A percentile compares a stretch with the other conserved stretches of the same genome.
phyloP scores from a whole-genome alignment of 2,888 invertebrate species.

The Acronicta alni region DNA sequence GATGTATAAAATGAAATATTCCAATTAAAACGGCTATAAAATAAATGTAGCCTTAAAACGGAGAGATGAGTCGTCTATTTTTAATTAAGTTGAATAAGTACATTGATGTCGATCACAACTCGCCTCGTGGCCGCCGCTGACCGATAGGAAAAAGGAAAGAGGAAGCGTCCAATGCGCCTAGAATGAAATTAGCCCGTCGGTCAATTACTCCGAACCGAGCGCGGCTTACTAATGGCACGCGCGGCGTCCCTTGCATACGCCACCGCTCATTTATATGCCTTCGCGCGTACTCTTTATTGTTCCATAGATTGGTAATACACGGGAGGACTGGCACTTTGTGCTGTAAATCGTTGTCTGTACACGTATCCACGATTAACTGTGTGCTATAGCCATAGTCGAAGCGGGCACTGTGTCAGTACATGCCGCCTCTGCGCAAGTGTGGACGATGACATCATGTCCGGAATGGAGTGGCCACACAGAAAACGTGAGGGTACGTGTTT shows the following conservation, averaged over 20 bases:
- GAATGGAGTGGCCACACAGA: slow-evolving; percentile 82
- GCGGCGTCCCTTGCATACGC: slow-evolving; percentile 83
- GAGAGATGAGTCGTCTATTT: slow-evolving; percentile 30
- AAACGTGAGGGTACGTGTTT: slow-evolving; percentile 80
- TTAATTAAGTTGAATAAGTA: slow-evolving; percentile 53
- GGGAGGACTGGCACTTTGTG: slow-evolving; percentile 87
- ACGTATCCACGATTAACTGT: slow-evolving; percentile 87
- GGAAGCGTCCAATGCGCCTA: slow-evolving; percentile 86
- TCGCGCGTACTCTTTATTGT: slow-evolving; percentile 85
- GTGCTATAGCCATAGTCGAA: slow-evolving; percentile 74
- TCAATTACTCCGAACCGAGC: slow-evolving; percentile 86
- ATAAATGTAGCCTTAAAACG: slow-evolving; percentile 17
- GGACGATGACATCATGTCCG: slow-evolving; percentile 87
- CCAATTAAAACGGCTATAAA: slow-evolving; percentile 5
- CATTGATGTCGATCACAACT: slow-evolving; percentile 65
- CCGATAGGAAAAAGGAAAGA: slow-evolving; percentile 89
- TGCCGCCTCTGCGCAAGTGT: slow-evolving; percentile 77
- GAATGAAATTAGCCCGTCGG: slow-evolving; percentile 88
- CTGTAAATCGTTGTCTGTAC: slow-evolving; percentile 88
- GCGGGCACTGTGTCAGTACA: slow-evolving; percentile 79
- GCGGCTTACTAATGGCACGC: slow-evolving; percentile 85
- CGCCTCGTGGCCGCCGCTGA: slow-evolving; percentile 80
- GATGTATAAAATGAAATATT: not conserved
- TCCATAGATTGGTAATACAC: slow-evolving; percentile 89
- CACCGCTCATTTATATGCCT: slow-evolving; percentile 85